Conservation (phyloP, 2,888 invertebrate species). For the Eupsilia transversa region DNA sequence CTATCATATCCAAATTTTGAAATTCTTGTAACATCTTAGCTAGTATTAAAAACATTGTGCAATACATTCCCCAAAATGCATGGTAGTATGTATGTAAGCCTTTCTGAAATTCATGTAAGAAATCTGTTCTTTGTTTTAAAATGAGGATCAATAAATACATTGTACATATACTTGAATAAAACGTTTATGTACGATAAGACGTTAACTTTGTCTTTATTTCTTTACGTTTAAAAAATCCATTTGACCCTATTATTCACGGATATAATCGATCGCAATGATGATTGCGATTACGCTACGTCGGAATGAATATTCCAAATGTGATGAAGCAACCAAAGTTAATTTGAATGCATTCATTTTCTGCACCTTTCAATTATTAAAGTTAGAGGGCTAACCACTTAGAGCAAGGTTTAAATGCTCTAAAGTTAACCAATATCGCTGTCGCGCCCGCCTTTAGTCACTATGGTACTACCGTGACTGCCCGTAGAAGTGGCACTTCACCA, state of each 20-base stretch:
- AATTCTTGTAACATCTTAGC: conserved; percentile 28
- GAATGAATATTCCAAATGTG: background rate
- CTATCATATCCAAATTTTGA: conserved; percentile 17
- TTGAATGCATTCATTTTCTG: background rate
- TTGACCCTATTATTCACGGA: too few relatives aligned
- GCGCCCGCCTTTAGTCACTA: too few relatives aligned
- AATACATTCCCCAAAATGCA: conserved; percentile 84
- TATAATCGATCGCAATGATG: background rate
- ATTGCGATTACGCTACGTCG: background rate
- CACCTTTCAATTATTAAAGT: too few relatives aligned
- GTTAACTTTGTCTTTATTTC: conserved; percentile 31
- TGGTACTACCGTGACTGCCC: background rate
- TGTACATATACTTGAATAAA: conserved; percentile 68
- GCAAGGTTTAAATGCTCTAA: too few relatives aligned
- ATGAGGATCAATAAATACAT: conserved; percentile 57
- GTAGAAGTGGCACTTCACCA: background rate
- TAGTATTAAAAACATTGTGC: conserved; percentile 70
- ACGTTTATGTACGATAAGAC: conserved; percentile 62
- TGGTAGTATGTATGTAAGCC: conserved; percentile 68
- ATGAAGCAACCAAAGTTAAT: background rate
- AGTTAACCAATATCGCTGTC: too few relatives aligned
- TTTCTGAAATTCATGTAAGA: conserved; percentile 58
- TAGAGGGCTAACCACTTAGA: too few relatives aligned
- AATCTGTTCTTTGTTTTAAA: conserved; percentile 57
- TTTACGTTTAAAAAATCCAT: too few relatives aligned